phyloP scores from a whole-genome alignment of 2,113 vertebrate genomes.

The Isichthys henryi region DNA sequence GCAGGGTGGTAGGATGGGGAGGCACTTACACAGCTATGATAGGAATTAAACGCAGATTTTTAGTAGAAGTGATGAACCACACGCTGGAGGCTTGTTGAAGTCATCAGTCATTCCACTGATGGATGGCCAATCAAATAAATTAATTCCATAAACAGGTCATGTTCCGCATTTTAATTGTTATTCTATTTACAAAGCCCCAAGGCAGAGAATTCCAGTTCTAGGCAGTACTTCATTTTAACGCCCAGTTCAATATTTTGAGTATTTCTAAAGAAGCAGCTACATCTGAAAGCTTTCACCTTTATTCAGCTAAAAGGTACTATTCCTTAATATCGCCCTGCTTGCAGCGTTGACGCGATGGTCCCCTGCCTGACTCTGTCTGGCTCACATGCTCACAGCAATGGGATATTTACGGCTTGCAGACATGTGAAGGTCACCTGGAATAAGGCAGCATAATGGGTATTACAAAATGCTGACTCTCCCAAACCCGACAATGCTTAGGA shows the following conservation, averaged over 20 bases:
- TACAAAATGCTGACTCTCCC: conserved; percentile 52
- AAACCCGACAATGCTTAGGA: conserved; percentile 4
- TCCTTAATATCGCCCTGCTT: not conserved
- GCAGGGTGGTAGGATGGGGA: conserved; percentile 6
- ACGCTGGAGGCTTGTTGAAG: not conserved
- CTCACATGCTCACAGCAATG: conserved; percentile 31
- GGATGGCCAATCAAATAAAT: not conserved
- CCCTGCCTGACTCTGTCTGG: not conserved
- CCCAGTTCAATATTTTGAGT: not conserved
- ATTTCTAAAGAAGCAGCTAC: not conserved
- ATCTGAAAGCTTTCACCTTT: not conserved
- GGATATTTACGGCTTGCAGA: conserved; percentile 64
- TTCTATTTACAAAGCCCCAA: not conserved
- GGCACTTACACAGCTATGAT: not conserved
- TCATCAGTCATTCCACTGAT: not conserved
- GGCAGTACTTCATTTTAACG: not conserved
- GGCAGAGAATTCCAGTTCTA: not conserved
- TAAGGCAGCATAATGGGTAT: conserved; percentile 58
- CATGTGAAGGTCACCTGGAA: conserved; percentile 60
- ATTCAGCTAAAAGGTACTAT: not conserved
- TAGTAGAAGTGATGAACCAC: not conserved
- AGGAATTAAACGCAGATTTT: not conserved
- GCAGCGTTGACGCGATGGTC: not conserved
- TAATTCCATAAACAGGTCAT: not conserved
- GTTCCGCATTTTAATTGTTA: not conserved